Evolutionary conservation across 1,140 invertebrate genomes (phyloP).

Genomic region (Drosophila elegans): DNA sequence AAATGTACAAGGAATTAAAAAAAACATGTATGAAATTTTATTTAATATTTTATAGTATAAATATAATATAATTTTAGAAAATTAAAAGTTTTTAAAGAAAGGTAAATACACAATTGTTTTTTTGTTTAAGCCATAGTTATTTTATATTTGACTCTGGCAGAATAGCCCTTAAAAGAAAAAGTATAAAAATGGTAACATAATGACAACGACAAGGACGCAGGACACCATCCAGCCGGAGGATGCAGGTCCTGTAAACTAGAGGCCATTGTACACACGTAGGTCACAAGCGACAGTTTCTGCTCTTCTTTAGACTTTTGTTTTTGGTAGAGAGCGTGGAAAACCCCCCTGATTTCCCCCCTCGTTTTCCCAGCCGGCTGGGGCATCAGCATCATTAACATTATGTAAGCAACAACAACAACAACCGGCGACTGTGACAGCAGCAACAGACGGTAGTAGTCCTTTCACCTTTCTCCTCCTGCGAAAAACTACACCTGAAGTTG

Average conservation of each 20-base stretch:
- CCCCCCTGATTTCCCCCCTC: conserved; percentile 13
- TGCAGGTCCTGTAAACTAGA: conserved; percentile 39
- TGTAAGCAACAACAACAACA: conserved; percentile 63
- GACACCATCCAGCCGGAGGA: conserved; percentile 16
- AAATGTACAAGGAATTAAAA: too few relatives aligned
- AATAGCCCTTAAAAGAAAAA: conserved; percentile 3
- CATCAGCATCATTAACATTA: conserved; percentile 81
- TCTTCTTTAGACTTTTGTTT: conserved; percentile 66
- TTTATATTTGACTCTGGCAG: background rate
- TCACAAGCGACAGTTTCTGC: conserved; percentile 38
- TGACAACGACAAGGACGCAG: conserved; percentile 14
- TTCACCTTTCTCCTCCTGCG: conserved; percentile 11
- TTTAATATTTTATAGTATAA: too few relatives aligned
- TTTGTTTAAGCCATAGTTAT: too few relatives aligned
- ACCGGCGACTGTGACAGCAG: conserved; percentile 37
- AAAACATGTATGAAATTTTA: too few relatives aligned
- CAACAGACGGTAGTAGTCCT: conserved; percentile 63
- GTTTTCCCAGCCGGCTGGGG: conserved; percentile 43
- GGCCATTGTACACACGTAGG: conserved; percentile 38
- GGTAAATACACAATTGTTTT: too few relatives aligned
- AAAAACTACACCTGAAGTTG: conserved; percentile 70
- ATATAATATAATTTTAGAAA: too few relatives aligned
- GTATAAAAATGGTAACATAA: conserved; percentile 1
- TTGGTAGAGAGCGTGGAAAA: conserved; percentile 69
- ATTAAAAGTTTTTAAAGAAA: too few relatives aligned